Evolutionary conservation across 64 coral and sea anemone genomes (phyloP), one percentile per base, ranked within the genome.

Genomic region (Actinia tenebrosa): DNA sequence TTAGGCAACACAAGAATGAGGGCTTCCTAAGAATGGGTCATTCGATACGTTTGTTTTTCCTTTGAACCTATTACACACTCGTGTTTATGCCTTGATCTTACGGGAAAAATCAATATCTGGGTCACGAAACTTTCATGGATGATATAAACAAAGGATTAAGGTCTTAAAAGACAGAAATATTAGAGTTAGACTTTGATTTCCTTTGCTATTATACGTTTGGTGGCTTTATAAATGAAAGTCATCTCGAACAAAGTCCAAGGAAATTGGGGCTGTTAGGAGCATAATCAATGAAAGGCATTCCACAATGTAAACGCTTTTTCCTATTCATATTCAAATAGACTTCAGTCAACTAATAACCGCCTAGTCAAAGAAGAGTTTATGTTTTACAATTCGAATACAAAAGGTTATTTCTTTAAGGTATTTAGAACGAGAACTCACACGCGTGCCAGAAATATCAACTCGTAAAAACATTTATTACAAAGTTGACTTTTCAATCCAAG

Each of bases 311-410:
- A 93, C 89, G 79, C 88, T 92, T 90, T 71, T 87, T 86, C 68
- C 83, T 77, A 93, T 96, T 96, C 94, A 90, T 96, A 96, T 96
- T 96, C 94, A 96, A 96, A 96, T 96, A 93, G 88, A 43, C 20
- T 80, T 20, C 86, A 86, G 80, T 90, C 80, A 62, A 78, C 91
- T 89, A 81, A 84, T 96, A 96, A 96, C 89, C 91, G 91, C 52
- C 77, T 23, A 47, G 77, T 79, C 77, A 79, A 69, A 69, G 64
- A 42, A 42, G 5, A 47, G 14, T 50, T 81, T 81, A 45, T 45
- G 79, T 42, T 75, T 30, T 75, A 75, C 69, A 30, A 75, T 25
- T 69, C 9, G 25, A 30, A 16, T 3, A 81, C 79, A 81, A 81
- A 81, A 23, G 22, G 44, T 7, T 81, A 9, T 45, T 45, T 81